Conservation (phyloP, 2,113 vertebrate species). For the Indicator indicator region DNA sequence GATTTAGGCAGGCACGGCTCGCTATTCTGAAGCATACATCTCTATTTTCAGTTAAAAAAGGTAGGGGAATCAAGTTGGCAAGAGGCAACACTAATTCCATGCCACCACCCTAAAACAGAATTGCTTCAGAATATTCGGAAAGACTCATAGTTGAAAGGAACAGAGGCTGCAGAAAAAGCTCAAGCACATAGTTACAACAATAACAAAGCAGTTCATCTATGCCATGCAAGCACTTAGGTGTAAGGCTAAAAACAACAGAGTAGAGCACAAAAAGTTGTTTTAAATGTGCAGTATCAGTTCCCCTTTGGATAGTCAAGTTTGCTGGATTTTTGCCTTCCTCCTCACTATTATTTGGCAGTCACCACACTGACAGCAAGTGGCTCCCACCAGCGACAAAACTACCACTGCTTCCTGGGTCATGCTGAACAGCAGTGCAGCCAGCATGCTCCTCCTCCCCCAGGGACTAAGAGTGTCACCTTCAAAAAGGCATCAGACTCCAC, state of each 20-base stretch:
- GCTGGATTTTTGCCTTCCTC: neutral
- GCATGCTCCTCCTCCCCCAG: neutral
- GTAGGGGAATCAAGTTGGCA: conserved; percentile 91
- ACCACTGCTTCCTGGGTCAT: neutral
- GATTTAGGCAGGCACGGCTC: conserved; percentile 84
- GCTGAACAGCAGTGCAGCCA: conserved; percentile 33
- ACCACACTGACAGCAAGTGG: neutral
- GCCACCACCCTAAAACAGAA: conserved; percentile 99
- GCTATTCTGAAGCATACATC: conserved; percentile 94
- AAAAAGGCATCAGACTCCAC: conserved; percentile 25
- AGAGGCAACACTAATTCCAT: conserved; percentile 99
- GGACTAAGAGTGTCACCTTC: conserved; percentile 32
- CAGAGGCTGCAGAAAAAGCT: conserved; percentile 91
- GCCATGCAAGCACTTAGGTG: conserved; percentile 83
- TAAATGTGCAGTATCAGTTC: conserved; percentile 81
- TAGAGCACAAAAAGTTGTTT: conserved; percentile 73
- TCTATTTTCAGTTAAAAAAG: conserved; percentile 85
- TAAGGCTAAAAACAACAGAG: conserved; percentile 75
- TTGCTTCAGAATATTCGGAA: conserved; percentile 99
- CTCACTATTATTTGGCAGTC: neutral
- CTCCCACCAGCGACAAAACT: conserved; percentile 1
- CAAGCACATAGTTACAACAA: conserved; percentile 84
- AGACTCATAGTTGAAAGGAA: conserved; percentile 89
- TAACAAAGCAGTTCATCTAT: conserved; percentile 75
- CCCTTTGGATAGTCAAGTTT: neutral